Evolutionary conservation across 2,113 vertebrate genomes (phyloP), one percentile per base, ranked within the genome.

Genomic region (Vulpes vulpes): DNA sequence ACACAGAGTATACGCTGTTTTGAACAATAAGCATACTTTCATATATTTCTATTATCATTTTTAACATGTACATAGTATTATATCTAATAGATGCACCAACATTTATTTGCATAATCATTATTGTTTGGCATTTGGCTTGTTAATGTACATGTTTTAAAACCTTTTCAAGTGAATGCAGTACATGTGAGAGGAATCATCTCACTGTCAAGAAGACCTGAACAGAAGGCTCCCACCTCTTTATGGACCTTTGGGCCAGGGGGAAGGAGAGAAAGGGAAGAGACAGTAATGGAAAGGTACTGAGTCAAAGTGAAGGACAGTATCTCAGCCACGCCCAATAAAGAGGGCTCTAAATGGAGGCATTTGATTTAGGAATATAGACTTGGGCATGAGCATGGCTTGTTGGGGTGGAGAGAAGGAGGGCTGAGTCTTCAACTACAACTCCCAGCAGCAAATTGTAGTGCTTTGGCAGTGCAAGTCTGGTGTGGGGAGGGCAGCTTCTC

Each of bases 21-120:
- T 97, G 93, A 80, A 79, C 5, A 71, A 85, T 86, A 79, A 92
- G 17, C 30, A 59, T 3, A 7, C 80, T 91, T 71, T 92, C 38
- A 60, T 64, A 96, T 89, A 65, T 38, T 8, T n/a, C 6, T 78
- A 84, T 78, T 86, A 62, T 86, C n/a, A 92, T 57, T 82, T 97
- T 91, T 60, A 92, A 92, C 81, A 95, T 92, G 11, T 74, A 8
- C 51, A 92, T 35, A 53, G 19, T 82, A 25, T 80, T 92, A 49
- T 38, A 88, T 53, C 20, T 96, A 73, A 84, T 22, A 83, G 67
- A 35, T 71, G 9, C 7, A 59, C 32, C 49, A 74, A 84, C 55
- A 62, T 59, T 78, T 85, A 79, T 49, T 88, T 53, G 22, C 2
- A 19, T n/a, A 76, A 57, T 83, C 43, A 43, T 94, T 80, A 55